Base-by-base conservation (phyloP, 2,888 invertebrate genomes). In the Crematogaster levior region DNA sequence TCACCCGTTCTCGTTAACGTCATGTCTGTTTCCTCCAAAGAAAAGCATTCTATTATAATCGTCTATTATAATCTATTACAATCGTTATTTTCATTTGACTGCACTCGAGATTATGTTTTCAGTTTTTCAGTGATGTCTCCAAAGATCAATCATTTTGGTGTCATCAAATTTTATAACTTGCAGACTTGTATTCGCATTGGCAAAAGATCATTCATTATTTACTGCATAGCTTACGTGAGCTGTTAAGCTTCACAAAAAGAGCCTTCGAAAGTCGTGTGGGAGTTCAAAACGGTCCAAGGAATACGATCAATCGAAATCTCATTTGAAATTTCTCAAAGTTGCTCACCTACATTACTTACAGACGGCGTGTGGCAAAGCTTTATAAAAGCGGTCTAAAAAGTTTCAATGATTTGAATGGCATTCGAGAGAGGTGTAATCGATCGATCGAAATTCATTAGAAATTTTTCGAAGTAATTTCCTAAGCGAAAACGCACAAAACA, bases 401-500 rank as follows among this genome's bases (percentile, higher is more conserved):
- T 48, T 12, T 12, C 46, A 34, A 65, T 65, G 66, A 65, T 21
- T 24, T 1, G 10, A 74, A 18, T 34, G 43, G 6, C n/a, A n/a
- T 56, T n/a, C 1, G 3, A 48, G 15, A 24, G 18, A 24, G 18
- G 7, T 21, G 27, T 27, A 65, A 75, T 40, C 66, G n/a, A 65
- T 65, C 63, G 75, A 51, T 37, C 27, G 40, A 53, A 30, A 30
- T 61, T 65, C 3, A n/a, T 37, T 75, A 24, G 30, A 56, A 77
- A 53, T 34, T 56, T 43, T n/a, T 24, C 27, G 9, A 40, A 27
- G 5, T n/a, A 12, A 6, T 27, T 27, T 30, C 21, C 53, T 18
- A 24, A 40, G 12, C 46, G 30, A 12, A 65, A 65, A 53, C n/a
- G n/a, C 5, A n/a, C 53, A 10, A 24, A 56, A 56, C 56, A 30